These are phyloP conservation scores for Lysiphlebus fabarum DNA, from an alignment of 1,140 invertebrate genomes.

Conservation along the genomic window DNA sequence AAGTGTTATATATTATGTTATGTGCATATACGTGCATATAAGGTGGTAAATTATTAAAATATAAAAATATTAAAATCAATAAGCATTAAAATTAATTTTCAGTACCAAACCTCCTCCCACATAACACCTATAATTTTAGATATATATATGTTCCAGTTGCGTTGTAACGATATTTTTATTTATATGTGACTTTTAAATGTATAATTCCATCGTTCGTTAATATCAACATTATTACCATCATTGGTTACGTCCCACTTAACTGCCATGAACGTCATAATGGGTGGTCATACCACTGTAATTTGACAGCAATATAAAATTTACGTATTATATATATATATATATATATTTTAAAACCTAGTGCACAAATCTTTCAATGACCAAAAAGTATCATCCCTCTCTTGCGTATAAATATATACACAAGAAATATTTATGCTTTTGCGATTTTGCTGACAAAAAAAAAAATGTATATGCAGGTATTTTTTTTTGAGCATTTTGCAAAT, in stretches of 20 bases:
- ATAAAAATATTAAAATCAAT: conserved; percentile 32
- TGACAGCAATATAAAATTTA: conserved; percentile 29
- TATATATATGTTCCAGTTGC: conserved; percentile 1
- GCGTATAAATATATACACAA: conserved; percentile 9
- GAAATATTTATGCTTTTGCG: conserved; percentile 12
- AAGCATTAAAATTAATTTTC: conserved; percentile 27
- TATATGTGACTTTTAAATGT: conserved; percentile 8
- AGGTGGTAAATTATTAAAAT: conserved; percentile 32
- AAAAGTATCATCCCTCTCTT: neutral
- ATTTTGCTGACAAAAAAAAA: conserved; percentile 3
- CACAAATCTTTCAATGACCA: conserved; percentile 7
- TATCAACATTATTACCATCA: conserved; percentile 31
- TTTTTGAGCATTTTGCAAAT: no score
- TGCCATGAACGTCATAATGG: conserved; percentile 26
- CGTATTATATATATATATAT: neutral
- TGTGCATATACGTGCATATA: neutral
- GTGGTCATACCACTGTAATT: conserved; percentile 32
- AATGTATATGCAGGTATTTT: no score
- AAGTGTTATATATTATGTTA: neutral
- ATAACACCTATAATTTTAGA: conserved; percentile 26
- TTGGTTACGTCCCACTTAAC: conserved; percentile 24
- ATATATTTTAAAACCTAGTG: neutral
- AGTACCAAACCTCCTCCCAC: conserved; percentile 6
- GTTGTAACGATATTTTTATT: conserved; percentile 9
- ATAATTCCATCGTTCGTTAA: conserved; percentile 24